Base-by-base conservation (phyloP, 2,888 invertebrate species). In the Pasiphila rectangulata region DNA sequence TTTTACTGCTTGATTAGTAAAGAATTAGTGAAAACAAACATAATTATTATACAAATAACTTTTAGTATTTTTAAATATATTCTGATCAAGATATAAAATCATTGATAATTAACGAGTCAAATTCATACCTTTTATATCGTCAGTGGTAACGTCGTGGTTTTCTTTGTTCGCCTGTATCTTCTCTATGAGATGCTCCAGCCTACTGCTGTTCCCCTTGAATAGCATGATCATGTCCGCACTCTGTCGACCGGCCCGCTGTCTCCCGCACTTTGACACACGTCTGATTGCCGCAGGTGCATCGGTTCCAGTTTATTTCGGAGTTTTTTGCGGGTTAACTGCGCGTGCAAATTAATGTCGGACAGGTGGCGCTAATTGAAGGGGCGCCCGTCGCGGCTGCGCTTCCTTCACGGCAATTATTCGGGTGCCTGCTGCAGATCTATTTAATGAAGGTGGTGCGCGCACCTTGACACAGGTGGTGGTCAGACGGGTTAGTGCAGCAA, bases 81-180 rank as follows among this genome's bases (percentile, higher is more conserved):
- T n/a, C n/a, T n/a, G n/a, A n/a, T n/a, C n/a, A n/a, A n/a, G n/a
- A n/a, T n/a, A n/a, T n/a, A n/a, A n/a, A n/a, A n/a, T n/a, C 10
- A 25, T 12, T n/a, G 10, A 10, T 6, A 9, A 17, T 1, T 12
- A 17, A 9, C 13, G 16, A 24, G 5, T 13, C 19, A 4, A 21
- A 64, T 77, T 72, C 15, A 15, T 55, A 90, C 90, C 89, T 83
- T 89, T 90, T 59, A 90, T 72, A 53, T 90, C 90, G 51, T 90
- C 90, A 2, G 89, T 67, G 6, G 76, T 83, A 43, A 87, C 87
- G 69, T 90, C 89, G 83, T 90, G 91, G 61, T 92, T 92, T 75
- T 95, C 95, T 86, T 95, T 95, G 67, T 93, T 94, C 3, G 94
- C 94, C 77, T 95, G 95, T 64, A 96, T 95, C 86, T 95, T 95